These are phyloP conservation scores for Astreopora myriophthalma DNA, from an alignment of 64 coral and sea anemone genomes.

Conservation along the genomic window DNA sequence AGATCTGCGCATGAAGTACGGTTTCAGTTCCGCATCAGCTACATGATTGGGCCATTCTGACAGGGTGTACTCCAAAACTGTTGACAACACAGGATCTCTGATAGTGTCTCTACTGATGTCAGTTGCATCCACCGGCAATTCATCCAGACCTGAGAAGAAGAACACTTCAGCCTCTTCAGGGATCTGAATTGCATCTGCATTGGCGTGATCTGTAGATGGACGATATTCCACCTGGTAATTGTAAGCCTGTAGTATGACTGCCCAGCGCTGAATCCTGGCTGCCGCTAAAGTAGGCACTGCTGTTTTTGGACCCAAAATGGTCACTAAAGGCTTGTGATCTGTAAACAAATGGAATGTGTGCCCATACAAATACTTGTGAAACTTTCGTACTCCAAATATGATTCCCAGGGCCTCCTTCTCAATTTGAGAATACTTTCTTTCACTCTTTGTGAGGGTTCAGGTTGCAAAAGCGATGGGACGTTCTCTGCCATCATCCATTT, in stretches of 20 bases:
- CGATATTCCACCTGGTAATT: slow-evolving; percentile 43
- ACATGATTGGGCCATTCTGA: not conserved
- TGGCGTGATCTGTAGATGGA: slow-evolving; percentile 45
- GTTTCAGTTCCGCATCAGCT: not conserved
- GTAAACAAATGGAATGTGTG: slow-evolving; percentile 11
- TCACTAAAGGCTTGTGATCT: slow-evolving; percentile 55
- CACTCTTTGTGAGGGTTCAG: slow-evolving; percentile 13
- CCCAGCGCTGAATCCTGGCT: slow-evolving; percentile 42
- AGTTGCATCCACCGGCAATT: slow-evolving; percentile 18
- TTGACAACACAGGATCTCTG: slow-evolving; percentile 56
- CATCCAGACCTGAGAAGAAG: slow-evolving; percentile 54
- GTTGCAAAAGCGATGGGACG: slow-evolving; percentile 49
- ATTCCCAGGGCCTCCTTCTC: slow-evolving; percentile 59
- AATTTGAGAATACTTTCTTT: slow-evolving; percentile 63
- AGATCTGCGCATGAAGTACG: not conserved
- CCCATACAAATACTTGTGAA: slow-evolving; percentile 55
- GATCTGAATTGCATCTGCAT: slow-evolving; percentile 53
- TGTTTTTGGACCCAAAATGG: slow-evolving; percentile 49
- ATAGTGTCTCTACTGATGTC: not conserved
- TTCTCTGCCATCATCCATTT: slow-evolving; percentile 51
- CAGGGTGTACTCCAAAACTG: slow-evolving; percentile 27
- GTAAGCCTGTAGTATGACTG: slow-evolving; percentile 43
- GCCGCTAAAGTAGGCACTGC: slow-evolving; percentile 54
- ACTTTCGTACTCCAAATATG: slow-evolving; percentile 49
- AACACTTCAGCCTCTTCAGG: slow-evolving; percentile 2